Percentiles rank a stretch among this genome's conserved stretches.
phyloP scores from a whole-genome alignment of 1,140 invertebrate genomes.

The Drosophila fuyamai region DNA sequence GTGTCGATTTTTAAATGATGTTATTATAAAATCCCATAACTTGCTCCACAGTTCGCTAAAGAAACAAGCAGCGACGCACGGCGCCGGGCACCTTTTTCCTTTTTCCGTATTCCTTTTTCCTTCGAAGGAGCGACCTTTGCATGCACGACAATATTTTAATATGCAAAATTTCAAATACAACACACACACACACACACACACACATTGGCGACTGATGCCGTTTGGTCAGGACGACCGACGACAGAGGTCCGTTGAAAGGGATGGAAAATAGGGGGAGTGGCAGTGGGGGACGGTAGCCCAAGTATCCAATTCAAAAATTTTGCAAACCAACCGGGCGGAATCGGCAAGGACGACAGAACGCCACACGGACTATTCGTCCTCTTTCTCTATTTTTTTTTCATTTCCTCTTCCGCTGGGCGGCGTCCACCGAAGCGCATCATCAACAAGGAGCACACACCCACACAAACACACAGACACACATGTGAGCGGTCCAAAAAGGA shows the following conservation, averaged over 20 bases:
- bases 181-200: conserved; percentile 37
- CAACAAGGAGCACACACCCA: conserved; percentile 47
- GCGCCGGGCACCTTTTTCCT: conserved; percentile 55
- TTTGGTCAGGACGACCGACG: conserved; percentile 66
- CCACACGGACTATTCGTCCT: conserved; percentile 28
- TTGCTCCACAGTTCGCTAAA: conserved; percentile 21
- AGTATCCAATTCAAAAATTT: conserved; percentile 82
- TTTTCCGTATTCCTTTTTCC: conserved; percentile 26
- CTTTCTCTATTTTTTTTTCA: conserved; percentile 63
- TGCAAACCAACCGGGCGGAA: conserved; percentile 77
- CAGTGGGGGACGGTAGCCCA: conserved; percentile 35
- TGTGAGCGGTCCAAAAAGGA: conserved; percentile 55
- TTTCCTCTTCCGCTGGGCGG: conserved; percentile 77
- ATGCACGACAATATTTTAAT: conserved; percentile 82
- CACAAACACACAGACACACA: conserved; percentile 40
- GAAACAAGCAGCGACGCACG: conserved; percentile 32
- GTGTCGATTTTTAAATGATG: no score
- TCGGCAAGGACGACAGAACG: conserved; percentile 47
- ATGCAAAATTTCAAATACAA: conserved; percentile 80
- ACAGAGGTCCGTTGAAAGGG: conserved; percentile 17
- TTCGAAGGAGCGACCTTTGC: conserved; percentile 69
- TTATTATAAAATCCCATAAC: neutral
- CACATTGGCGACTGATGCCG: conserved; percentile 47
- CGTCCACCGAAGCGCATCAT: conserved; percentile 77
- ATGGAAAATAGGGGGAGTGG: neutral